Conservation (phyloP, 2,888 invertebrate species). For the Blera fallax region DNA sequence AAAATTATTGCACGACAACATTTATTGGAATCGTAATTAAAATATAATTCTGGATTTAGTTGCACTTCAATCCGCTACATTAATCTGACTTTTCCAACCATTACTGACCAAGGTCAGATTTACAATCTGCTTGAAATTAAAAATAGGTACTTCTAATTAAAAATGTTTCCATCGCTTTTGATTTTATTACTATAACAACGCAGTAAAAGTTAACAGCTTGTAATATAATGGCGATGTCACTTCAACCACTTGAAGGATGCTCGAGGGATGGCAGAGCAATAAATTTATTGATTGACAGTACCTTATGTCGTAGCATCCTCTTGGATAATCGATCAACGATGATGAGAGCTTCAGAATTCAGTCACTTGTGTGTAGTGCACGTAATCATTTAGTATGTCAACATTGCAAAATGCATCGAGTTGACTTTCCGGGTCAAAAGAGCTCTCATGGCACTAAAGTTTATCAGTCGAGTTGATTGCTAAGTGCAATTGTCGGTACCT, state of each 20-base stretch:
- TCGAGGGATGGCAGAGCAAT: not conserved
- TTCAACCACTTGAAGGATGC: not conserved
- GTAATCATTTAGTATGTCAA: not conserved
- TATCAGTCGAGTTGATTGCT: constrained; percentile 1
- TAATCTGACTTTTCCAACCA: not conserved
- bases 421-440: not conserved
- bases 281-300: constrained; percentile 2
- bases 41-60: no score
- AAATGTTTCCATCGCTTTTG: not conserved
- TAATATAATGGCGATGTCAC: not conserved
- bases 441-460: not conserved
- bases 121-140: not conserved
- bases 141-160: not conserved
- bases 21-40: no score
- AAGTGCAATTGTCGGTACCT: not conserved
- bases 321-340: not conserved
- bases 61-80: not conserved
- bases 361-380: not conserved
- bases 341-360: not conserved
- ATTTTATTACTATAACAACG: not conserved
- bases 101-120: not conserved
- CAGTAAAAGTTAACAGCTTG: not conserved
- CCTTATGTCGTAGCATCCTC: not conserved
- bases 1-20: no score
- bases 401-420: not conserved